These are phyloP conservation scores for Brachionus rubens DNA, from an alignment of 1,140 invertebrate species.

Conservation along the genomic window DNA sequence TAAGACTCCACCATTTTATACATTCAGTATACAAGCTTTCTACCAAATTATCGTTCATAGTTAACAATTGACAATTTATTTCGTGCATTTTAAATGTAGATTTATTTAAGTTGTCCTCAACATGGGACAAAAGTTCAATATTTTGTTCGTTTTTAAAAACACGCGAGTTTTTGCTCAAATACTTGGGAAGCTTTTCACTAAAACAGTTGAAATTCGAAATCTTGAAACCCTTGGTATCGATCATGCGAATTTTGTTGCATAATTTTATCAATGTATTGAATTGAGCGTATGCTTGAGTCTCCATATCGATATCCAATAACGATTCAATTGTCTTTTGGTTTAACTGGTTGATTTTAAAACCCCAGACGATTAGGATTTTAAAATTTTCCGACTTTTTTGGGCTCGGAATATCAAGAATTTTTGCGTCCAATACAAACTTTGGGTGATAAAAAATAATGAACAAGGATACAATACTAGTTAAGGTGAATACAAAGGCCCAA, in stretches of 20 bases:
- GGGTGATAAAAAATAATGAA: not conserved
- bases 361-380: slow-evolving; percentile 8
- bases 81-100: not conserved
- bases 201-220: not conserved
- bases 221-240: not conserved
- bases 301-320: not conserved
- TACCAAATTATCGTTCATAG: not conserved
- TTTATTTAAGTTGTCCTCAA: not conserved
- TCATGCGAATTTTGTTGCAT: not conserved
- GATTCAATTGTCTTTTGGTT: not conserved
- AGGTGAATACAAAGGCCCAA: not conserved
- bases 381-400: not conserved
- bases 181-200: not conserved
- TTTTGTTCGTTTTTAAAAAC: not conserved
- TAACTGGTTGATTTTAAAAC: not conserved
- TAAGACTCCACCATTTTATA: slow-evolving; percentile 35
- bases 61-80: not conserved
- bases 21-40: not conserved
- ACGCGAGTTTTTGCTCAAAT: not conserved
- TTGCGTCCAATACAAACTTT: not conserved
- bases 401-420: not conserved
- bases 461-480: not conserved
- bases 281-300: not conserved
- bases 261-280: not conserved
- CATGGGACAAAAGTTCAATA: not conserved